Evolutionary conservation across 2,888 invertebrate genomes (phyloP).

Genomic region (Acanthacorydalis orientalis): DNA sequence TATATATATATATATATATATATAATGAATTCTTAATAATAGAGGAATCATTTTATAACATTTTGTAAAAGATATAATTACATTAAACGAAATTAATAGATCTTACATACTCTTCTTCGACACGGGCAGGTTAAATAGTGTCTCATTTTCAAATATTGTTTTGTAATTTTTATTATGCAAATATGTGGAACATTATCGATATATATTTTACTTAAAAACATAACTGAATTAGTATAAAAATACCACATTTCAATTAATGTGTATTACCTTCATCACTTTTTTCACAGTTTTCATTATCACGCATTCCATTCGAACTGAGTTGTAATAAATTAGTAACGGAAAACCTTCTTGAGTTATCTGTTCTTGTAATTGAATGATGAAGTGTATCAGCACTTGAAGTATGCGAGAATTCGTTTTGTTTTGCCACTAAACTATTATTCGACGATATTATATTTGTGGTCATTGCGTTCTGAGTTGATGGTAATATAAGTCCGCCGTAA

Average conservation of each 20-base stretch:
- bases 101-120: too few species aligned
- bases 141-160: too few species aligned
- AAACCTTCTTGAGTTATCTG: slow-evolving; percentile 22
- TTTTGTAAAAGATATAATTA: too few species aligned
- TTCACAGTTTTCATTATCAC: slow-evolving; percentile 2
- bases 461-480: background rate
- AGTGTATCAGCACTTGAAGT: background rate
- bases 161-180: too few species aligned
- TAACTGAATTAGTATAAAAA: background rate
- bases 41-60: too few species aligned
- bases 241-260: background rate
- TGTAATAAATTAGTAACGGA: slow-evolving; percentile 24
- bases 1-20: too few species aligned
- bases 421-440: background rate
- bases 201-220: too few species aligned
- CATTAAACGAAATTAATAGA: too few species aligned
- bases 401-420: background rate
- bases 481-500: background rate
- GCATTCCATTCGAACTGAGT: slow-evolving; percentile 18
- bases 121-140: too few species aligned
- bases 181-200: too few species aligned
- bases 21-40: too few species aligned
- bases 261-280: slow-evolving; percentile 5
- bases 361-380: slow-evolving; percentile 4
- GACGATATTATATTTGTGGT: background rate